phyloP scores from a whole-genome alignment of 2,888 invertebrate species.

The Tipula lateralis region DNA sequence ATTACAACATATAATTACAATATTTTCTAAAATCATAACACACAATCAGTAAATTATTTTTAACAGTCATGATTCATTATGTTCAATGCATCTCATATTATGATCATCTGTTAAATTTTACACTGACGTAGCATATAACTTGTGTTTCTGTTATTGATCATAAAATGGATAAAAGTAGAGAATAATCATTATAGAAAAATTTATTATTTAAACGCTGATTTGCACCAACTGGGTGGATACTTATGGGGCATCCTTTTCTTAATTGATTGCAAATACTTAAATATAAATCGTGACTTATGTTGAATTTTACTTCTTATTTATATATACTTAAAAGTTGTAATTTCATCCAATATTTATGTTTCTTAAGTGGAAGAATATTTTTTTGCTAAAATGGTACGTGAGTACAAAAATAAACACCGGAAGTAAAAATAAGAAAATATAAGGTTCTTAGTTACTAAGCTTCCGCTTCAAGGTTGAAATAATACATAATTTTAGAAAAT shows the following conservation, averaged over 20 bases:
- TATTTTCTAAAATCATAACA: not conserved
- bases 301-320: not conserved
- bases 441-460: not conserved
- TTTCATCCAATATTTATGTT: not conserved
- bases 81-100: not conserved
- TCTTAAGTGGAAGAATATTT: not conserved
- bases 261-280: not conserved
- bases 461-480: not conserved
- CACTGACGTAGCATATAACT: not conserved
- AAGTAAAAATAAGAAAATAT: not conserved
- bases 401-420: not conserved
- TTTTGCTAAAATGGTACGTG: not conserved
- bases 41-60: not conserved
- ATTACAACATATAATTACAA: not conserved
- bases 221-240: not conserved
- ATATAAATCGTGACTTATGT: not conserved
- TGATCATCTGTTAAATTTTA: constrained; percentile 1
- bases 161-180: not conserved
- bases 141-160: not conserved
- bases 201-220: not conserved
- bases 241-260: not conserved
- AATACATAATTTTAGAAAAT: not conserved
- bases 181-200: no score
- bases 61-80: not conserved
- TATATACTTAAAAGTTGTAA: not conserved